These are phyloP conservation scores for Anthonomus grandis DNA, from an alignment of 1,140 invertebrate genomes.

Conservation along the genomic window DNA sequence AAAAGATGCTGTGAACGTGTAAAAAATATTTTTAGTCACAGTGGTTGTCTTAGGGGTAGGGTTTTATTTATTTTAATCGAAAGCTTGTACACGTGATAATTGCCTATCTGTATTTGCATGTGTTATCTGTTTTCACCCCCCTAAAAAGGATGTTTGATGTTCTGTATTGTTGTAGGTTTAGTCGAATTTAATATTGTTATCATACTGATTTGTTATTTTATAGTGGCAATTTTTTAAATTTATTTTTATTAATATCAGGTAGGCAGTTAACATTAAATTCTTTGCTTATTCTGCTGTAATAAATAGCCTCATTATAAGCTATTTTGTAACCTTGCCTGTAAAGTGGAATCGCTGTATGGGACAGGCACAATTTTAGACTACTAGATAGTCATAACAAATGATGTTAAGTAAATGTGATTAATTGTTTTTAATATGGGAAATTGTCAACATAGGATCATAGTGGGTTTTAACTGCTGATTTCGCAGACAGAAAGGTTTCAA, in stretches of 20 bases:
- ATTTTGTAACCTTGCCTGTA: neutral
- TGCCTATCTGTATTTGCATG: too few relatives aligned
- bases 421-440: neutral
- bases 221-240: neutral
- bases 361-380: slow-evolving; percentile 16
- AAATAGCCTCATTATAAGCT: neutral
- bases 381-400: neutral
- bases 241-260: neutral
- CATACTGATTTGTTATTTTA: neutral
- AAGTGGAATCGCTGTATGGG: slow-evolving; percentile 4
- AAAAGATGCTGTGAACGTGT: neutral
- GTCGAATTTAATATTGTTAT: neutral
- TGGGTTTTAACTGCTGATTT: slow-evolving; percentile 1
- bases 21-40: slow-evolving; percentile 4
- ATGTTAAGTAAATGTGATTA: slow-evolving; percentile 14
- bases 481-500: neutral
- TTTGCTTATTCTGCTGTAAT: neutral
- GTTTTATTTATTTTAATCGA: neutral
- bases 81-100: too few relatives aligned
- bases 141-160: too few relatives aligned
- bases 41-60: neutral
- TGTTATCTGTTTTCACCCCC: too few relatives aligned
- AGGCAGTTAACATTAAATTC: neutral
- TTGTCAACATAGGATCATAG: neutral
- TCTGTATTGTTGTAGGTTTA: too few relatives aligned